Percentiles rank a stretch among this genome's conserved stretches.
These are phyloP conservation scores for Poeciliopsis gracilis DNA, from an alignment of 2,797 vertebrate genomes.

Conservation along the genomic window DNA sequence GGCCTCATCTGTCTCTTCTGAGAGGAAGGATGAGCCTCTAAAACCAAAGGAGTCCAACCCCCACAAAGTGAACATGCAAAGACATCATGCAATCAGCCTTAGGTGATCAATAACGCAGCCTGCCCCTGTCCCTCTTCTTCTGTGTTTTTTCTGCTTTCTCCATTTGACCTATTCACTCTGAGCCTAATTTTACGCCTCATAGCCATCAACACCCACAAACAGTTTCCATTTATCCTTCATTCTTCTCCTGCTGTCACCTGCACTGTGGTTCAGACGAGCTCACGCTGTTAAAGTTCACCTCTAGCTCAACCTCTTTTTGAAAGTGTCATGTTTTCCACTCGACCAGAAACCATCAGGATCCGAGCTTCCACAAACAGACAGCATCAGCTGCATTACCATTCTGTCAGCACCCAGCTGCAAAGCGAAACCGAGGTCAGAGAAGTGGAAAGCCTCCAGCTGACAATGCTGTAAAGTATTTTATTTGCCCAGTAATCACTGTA, in stretches of 20 bases:
- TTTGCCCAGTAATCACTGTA: constrained; percentile 37
- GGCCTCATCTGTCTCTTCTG: constrained; percentile 18
- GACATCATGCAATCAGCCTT: neutral
- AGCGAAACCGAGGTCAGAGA: constrained; percentile 64
- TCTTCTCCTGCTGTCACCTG: constrained; percentile 64
- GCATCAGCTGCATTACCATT: constrained; percentile 61
- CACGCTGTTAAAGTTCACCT: constrained; percentile 76
- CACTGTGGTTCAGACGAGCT: constrained; percentile 65
- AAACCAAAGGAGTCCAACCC: constrained; percentile 12
- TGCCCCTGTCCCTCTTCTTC: constrained; percentile 12
- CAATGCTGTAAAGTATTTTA: constrained; percentile 41
- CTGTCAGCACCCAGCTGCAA: constrained; percentile 72
- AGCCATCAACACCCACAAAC: constrained; percentile 30
- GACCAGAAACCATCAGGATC: constrained; percentile 63
- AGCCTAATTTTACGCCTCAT: constrained; percentile 59
- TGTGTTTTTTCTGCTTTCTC: constrained; percentile 40
- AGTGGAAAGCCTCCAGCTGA: constrained; percentile 45
- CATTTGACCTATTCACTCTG: constrained; percentile 64
- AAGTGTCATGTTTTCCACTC: constrained; percentile 77
- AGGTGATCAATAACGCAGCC: constrained; percentile 58
- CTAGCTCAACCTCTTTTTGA: constrained; percentile 69
- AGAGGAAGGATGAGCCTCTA: constrained; percentile 30
- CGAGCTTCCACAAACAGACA: constrained; percentile 57
- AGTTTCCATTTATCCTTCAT: constrained; percentile 57
- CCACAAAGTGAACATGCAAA: constrained; percentile 27